Evolutionary conservation across 35 echinoderm and acorn worm species (phyloP).

Genomic region (Hemicentrotus pulcherrimus): DNA sequence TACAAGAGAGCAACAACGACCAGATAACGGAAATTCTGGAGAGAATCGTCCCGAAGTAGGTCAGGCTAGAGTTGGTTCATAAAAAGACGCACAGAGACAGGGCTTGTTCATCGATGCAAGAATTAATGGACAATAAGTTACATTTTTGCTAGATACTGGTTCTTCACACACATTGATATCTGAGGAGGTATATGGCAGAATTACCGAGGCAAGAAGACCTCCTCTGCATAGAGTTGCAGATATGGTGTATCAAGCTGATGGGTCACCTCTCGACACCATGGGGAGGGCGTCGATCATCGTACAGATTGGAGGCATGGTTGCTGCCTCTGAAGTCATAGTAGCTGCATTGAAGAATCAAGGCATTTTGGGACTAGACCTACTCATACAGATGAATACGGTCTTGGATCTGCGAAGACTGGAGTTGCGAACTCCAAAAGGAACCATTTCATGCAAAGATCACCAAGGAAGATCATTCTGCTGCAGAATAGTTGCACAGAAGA

Average conservation of each 20-base stretch:
- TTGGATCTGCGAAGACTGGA: no score
- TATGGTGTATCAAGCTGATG: not conserved
- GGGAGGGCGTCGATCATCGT: no score
- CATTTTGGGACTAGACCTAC: no score
- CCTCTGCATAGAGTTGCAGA: not conserved
- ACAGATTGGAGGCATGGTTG: no score
- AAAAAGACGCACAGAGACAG: not conserved
- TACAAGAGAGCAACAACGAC: not conserved
- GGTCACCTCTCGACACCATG: no score
- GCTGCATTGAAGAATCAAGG: no score
- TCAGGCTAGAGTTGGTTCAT: not conserved
- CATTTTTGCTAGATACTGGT: not conserved
- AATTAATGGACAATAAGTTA: not conserved
- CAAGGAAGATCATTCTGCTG: no score
- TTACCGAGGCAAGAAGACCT: not conserved
- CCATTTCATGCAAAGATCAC: no score
- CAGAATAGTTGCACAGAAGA: no score
- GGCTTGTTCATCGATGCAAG: not conserved
- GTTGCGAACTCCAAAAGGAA: no score
- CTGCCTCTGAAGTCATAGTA: no score
- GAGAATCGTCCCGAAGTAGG: not conserved
- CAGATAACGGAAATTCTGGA: not conserved
- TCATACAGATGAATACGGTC: no score
- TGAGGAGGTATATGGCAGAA: not conserved
- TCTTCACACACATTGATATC: not conserved